phyloP scores from a whole-genome alignment of 1,140 invertebrate genomes.

The Atta colombica region DNA sequence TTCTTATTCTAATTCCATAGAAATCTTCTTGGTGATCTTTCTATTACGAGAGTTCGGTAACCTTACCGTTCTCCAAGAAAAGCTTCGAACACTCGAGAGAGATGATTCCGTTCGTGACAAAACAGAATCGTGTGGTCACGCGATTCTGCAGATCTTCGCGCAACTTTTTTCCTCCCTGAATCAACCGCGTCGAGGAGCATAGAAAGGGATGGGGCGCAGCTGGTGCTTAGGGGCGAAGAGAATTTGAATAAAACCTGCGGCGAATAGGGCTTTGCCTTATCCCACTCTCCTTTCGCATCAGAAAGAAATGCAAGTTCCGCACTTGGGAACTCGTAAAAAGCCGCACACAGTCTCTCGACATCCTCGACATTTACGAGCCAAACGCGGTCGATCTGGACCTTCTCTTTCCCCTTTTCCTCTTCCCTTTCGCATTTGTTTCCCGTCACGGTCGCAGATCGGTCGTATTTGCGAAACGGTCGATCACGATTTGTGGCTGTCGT shows the following conservation, averaged over 20 bases:
- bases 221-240: slow-evolving; percentile 38
- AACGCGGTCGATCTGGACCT: slow-evolving; percentile 4
- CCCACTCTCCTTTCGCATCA: slow-evolving; percentile 18
- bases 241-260: slow-evolving; percentile 64
- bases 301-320: slow-evolving; percentile 53
- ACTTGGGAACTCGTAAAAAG: slow-evolving; percentile 52
- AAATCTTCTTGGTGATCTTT: not conserved
- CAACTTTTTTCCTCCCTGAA: slow-evolving; percentile 32
- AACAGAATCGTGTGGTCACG: slow-evolving; percentile 38
- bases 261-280: slow-evolving; percentile 59
- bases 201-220: slow-evolving; percentile 34
- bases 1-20: not conserved
- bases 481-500: slow-evolving; percentile 10
- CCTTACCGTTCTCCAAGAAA: not conserved
- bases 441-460: not conserved
- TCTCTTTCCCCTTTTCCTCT: not conserved
- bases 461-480: slow-evolving; percentile 41
- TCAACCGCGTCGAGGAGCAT: not conserved
- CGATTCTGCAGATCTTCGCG: slow-evolving; percentile 49
- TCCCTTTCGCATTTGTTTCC: not conserved
- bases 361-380: slow-evolving; percentile 11
- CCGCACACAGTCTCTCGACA: slow-evolving; percentile 44
- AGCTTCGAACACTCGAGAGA: not conserved
- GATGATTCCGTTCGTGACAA: not conserved
- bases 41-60: not conserved